Conservation (phyloP, 2,888 invertebrate genomes). For the Stegophylla sp. region DNA sequence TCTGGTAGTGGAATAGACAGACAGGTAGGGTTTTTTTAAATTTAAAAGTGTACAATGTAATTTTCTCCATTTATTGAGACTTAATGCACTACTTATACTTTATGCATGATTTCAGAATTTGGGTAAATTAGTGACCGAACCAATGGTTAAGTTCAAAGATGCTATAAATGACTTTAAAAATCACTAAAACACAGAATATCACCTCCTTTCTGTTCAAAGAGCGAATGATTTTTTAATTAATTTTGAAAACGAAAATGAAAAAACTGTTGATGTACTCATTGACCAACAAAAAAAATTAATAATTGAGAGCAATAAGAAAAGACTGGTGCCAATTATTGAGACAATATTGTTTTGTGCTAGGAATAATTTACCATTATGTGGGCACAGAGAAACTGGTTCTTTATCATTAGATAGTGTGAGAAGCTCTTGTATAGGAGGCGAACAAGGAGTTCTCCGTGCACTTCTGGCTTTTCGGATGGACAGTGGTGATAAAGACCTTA, state of each 20-base stretch:
- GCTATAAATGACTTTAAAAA: conserved; percentile 12
- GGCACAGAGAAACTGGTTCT: conserved; percentile 48
- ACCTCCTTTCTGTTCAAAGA: conserved; percentile 5
- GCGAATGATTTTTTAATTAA: conserved; percentile 13
- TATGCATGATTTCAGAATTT: conserved; percentile 17
- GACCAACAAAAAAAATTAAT: not conserved
- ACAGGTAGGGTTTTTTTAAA: too few species aligned
- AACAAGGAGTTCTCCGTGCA: conserved; percentile 12
- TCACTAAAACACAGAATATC: conserved; percentile 2
- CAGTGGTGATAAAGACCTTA: too few species aligned
- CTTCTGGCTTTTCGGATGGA: conserved; percentile 1
- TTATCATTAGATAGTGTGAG: conserved; percentile 61
- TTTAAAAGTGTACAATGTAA: too few species aligned
- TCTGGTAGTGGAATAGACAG: not conserved
- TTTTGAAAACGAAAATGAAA: not conserved
- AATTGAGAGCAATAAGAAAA: conserved; percentile 13
- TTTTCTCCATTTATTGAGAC: too few species aligned
- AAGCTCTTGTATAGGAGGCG: not conserved
- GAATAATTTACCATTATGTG: conserved; percentile 23
- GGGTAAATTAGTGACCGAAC: conserved; percentile 26
- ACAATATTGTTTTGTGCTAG: conserved; percentile 32
- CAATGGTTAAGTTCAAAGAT: conserved; percentile 46
- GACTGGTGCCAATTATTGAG: conserved; percentile 15
- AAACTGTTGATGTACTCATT: conserved; percentile 4
- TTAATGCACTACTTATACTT: too few species aligned